Percentiles rank a stretch among this genome's conserved stretches.
phyloP scores from a whole-genome alignment of 2,113 vertebrate species.

The Tursiops truncatus region DNA sequence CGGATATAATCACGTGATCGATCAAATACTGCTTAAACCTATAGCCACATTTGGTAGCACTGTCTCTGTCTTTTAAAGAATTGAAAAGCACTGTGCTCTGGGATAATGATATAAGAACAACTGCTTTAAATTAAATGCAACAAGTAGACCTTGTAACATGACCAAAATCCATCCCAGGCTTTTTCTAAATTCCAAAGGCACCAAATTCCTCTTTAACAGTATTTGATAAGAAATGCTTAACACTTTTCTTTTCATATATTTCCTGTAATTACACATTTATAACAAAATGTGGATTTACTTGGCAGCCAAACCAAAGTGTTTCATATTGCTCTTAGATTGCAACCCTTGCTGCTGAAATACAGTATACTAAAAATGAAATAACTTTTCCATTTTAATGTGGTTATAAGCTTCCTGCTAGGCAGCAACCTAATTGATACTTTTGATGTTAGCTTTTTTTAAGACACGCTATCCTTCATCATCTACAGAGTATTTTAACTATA shows the following conservation, averaged over 20 bases:
- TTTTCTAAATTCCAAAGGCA: constrained; percentile 40
- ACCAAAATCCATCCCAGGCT: constrained; percentile 49
- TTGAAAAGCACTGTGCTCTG: constrained; percentile 7
- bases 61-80: constrained; percentile 36
- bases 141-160: constrained; percentile 42
- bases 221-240: constrained; percentile 39
- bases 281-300: constrained; percentile 69
- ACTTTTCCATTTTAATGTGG: constrained; percentile 85
- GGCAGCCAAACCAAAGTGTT: constrained; percentile 52
- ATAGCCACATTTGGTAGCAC: not conserved
- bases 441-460: constrained; percentile 82
- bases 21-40: constrained; percentile 13
- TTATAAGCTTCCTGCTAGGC: constrained; percentile 83
- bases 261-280: constrained; percentile 65
- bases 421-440: constrained; percentile 87
- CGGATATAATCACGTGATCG: not conserved
- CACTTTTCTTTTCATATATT: constrained; percentile 37
- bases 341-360: constrained; percentile 67
- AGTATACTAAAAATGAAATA: constrained; percentile 79
- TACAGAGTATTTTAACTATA: constrained; percentile 81
- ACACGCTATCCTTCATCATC: constrained; percentile 83
- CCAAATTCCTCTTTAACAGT: constrained; percentile 52
- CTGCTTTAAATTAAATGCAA: constrained; percentile 72
- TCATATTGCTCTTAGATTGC: constrained; percentile 67
- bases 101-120: constrained; percentile 51